A percentile compares a stretch with the other conserved stretches of the same genome.
phyloP scores from a whole-genome alignment of 2,888 invertebrate genomes.

The Schrankia costaestrigalis region DNA sequence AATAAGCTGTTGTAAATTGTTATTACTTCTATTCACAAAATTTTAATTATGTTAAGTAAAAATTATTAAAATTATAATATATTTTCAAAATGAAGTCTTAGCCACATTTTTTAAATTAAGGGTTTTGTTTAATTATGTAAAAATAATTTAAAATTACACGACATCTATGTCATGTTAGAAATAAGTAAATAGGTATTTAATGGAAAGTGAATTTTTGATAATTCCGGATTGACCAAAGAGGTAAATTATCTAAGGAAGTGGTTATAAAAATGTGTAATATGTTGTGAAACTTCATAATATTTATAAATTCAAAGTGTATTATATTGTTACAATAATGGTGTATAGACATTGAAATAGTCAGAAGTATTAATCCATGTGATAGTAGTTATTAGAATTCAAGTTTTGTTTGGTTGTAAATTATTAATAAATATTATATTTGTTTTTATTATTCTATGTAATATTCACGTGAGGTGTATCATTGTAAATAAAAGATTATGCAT shows the following conservation, averaged over 20 bases:
- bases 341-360: constrained; percentile 54
- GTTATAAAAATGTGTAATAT: constrained; percentile 46
- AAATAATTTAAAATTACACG: too few relatives aligned
- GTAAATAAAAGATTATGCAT: too few relatives aligned
- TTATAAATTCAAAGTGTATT: constrained; percentile 47
- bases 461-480: too few relatives aligned
- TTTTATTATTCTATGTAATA: too few relatives aligned
- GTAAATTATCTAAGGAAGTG: constrained; percentile 41
- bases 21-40: constrained; percentile 10
- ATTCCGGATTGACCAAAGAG: constrained; percentile 70
- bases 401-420: constrained; percentile 24
- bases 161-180: constrained; percentile 19
- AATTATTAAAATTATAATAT: constrained; percentile 4
- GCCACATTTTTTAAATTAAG: too few relatives aligned
- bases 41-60: constrained; percentile 1
- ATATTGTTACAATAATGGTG: constrained; percentile 41
- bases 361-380: constrained; percentile 77
- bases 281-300: constrained; percentile 66
- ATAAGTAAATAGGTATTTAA: constrained; percentile 13
- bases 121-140: too few relatives aligned
- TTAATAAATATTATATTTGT: too few relatives aligned
- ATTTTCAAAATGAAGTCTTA: constrained; percentile 3
- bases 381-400: constrained; percentile 58
- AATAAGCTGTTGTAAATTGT: constrained; percentile 21
- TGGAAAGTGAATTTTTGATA: constrained; percentile 21